Base-by-base conservation (phyloP, 2,113 vertebrate genomes). In the Cavia porcellus region DNA sequence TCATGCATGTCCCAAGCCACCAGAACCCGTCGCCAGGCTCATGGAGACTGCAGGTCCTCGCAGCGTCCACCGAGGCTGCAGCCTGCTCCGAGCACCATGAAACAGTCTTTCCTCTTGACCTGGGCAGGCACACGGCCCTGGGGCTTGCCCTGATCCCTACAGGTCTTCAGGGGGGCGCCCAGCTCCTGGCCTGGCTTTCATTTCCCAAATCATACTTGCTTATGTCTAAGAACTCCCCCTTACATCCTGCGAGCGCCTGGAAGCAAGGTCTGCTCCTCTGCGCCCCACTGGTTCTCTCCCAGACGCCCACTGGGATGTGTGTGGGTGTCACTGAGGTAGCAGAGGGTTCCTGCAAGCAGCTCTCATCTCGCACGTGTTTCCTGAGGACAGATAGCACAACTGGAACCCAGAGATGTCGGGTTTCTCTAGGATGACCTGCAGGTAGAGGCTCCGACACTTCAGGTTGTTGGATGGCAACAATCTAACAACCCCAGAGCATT, bases 41-140 rank as follows among this genome's bases (percentile, higher is more conserved):
- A 1, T 12, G 3, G 45, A 12, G 52, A 24, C 6, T 35, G 1
- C 11, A 0, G 15, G 62, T 52, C n/a, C 55, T 50, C 35, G 9
- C 7, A 50, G 17, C 2, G 7, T 64, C 19, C 45, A 13, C 47
- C 11, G 47, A 2, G 64, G 22, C 25, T 79, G 10, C 8, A 1
- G 55, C 62, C 13, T 3, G 38, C 77, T 50, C 77, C 45, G 38
- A 72, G 7, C 3, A 6, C 25, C 30, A 3, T 32, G 19, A 14
- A 66, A 7, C 45, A 15, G 1, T 11, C 3, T 55, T 92, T 74
- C 17, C 25, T 8, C 72, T 28, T 45, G 20, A 35, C 22, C 32
- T 91, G 35, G 64, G 47, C 8, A 42, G 66, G 9, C 7, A 2
- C 42, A 55, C 38, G 35, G 32, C 10, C 38, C 47, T 84, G 17